A percentile compares a stretch with the other conserved stretches of the same genome.
Conservation (phyloP, 2,797 vertebrate species). For the Silurus aristotelis region DNA sequence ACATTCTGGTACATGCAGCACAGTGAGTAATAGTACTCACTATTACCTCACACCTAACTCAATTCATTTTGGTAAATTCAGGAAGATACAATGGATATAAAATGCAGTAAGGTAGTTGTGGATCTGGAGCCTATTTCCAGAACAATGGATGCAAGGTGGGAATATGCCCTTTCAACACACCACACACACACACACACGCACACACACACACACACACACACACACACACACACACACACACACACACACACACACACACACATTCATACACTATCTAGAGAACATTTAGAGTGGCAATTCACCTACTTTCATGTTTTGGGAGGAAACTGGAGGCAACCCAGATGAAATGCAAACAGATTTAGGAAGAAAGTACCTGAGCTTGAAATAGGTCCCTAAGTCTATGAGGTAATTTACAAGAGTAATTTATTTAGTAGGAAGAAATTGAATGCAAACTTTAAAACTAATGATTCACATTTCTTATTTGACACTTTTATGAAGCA, state of each 20-base stretch:
- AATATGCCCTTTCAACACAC: not conserved
- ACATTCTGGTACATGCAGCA: not conserved
- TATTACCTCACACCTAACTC: no score
- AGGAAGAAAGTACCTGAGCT: not conserved
- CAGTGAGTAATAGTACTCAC: not conserved
- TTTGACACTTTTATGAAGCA: not conserved
- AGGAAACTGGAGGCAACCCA: not conserved
- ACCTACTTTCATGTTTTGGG: not conserved
- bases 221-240: not conserved
- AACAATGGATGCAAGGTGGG: not conserved
- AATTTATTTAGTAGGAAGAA: not conserved
- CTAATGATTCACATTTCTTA: not conserved
- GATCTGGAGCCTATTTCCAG: not conserved
- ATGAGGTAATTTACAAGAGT: not conserved
- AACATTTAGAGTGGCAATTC: not conserved
- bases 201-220: not conserved
- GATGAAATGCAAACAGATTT: not conserved
- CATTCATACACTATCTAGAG: not conserved
- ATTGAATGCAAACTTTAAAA: not conserved
- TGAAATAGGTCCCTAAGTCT: not conserved
- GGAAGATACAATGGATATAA: not conserved
- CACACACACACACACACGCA: not conserved
- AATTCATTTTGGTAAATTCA: not conserved
- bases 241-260: not conserved
- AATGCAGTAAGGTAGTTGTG: not conserved